Evolutionary conservation across 2,888 invertebrate genomes (phyloP).

Genomic region (Drepanosiphum platanoidis): DNA sequence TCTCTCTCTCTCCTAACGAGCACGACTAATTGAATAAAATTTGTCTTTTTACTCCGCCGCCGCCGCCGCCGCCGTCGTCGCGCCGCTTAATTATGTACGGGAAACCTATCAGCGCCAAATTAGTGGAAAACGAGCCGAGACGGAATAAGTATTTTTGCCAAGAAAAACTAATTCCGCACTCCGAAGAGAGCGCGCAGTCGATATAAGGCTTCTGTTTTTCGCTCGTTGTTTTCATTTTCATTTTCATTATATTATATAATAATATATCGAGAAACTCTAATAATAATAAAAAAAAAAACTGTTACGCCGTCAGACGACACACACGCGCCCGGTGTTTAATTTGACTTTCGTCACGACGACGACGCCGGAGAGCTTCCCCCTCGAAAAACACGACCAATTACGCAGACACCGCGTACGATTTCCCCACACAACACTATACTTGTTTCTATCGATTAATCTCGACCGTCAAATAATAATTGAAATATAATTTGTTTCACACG

Average conservation of each 20-base stretch:
- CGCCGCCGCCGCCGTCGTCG: conserved; percentile 11
- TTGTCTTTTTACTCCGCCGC: conserved; percentile 45
- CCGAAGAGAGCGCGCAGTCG: no score
- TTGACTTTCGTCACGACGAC: neutral
- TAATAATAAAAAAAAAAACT: conserved; percentile 42
- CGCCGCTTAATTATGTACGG: conserved; percentile 46
- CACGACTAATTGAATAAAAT: conserved; percentile 60
- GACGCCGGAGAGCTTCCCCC: no score
- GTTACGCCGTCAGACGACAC: conserved; percentile 5
- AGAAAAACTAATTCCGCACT: conserved; percentile 50
- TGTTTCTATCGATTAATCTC: no score
- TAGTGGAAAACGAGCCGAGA: conserved; percentile 52
- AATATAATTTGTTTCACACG: no score
- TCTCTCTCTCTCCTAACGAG: no score
- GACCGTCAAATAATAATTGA: no score
- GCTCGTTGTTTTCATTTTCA: neutral
- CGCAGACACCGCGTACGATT: no score
- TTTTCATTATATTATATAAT: neutral
- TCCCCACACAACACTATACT: no score
- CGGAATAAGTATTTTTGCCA: conserved; percentile 14
- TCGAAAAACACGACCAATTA: no score
- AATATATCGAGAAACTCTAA: no score
- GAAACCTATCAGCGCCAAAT: conserved; percentile 56
- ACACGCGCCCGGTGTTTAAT: no score
- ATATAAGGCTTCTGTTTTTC: conserved; percentile 39